Evolutionary conservation across 92 coral and sea anemone genomes (phyloP).

Genomic region (Diadumene lineata): DNA sequence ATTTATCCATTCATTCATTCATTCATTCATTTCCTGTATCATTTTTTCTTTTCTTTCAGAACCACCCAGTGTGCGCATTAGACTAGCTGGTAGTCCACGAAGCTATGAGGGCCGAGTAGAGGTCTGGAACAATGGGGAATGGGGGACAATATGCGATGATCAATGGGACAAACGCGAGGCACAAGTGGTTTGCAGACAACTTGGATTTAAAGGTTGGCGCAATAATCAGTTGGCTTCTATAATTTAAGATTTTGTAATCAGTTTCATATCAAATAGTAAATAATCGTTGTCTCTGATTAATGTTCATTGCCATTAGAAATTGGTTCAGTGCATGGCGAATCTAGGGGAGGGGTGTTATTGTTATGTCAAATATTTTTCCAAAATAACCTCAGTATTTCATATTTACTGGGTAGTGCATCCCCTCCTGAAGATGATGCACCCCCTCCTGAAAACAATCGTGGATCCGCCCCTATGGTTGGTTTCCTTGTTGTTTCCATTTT

Average conservation of each 20-base stretch:
- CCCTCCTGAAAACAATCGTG: too few species aligned
- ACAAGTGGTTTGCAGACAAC: conserved; percentile 21
- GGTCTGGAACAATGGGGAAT: conserved; percentile 18
- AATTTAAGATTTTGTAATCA: background rate
- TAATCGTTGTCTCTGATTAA: background rate
- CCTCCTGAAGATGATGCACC: too few species aligned
- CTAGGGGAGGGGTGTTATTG: too few species aligned
- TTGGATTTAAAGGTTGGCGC: conserved; percentile 24
- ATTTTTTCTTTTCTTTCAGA: too few species aligned
- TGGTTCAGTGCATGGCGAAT: too few species aligned
- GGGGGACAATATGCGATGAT: conserved; percentile 42
- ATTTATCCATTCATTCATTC: background rate
- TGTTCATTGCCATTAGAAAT: too few species aligned
- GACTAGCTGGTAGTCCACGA: conserved; percentile 27
- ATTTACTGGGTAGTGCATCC: too few species aligned
- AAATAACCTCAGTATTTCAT: too few species aligned
- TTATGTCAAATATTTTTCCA: too few species aligned
- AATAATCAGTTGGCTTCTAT: background rate
- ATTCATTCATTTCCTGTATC: background rate
- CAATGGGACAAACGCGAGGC: conserved; percentile 28
- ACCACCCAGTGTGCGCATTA: conserved; percentile 3
- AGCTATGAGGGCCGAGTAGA: conserved; percentile 30
- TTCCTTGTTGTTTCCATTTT: too few species aligned
- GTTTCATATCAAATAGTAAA: background rate
- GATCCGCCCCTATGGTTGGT: too few species aligned